These are phyloP conservation scores for Diogma glabrata DNA, from an alignment of 2,888 invertebrate species.

Conservation along the genomic window DNA sequence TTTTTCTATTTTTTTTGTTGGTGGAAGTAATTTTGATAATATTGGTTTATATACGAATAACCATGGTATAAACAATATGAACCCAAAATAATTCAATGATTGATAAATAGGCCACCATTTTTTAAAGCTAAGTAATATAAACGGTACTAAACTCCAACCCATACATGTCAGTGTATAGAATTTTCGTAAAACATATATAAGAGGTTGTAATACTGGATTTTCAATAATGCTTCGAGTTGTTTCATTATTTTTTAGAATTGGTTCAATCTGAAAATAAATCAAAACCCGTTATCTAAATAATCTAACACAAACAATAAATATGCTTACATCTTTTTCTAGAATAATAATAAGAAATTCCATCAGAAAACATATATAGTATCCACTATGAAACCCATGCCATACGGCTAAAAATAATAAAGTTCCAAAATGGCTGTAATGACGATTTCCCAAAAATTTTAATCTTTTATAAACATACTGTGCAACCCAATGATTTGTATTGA, in stretches of 20 bases:
- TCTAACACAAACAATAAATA: too few relatives aligned
- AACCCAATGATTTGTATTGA: conserved; percentile 92
- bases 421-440: conserved; percentile 64
- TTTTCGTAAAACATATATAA: conserved; percentile 49
- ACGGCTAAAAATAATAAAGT: conserved; percentile 81
- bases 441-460: conserved; percentile 78
- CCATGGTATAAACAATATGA: conserved; percentile 55
- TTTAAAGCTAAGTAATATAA: conserved; percentile 54
- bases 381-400: conserved; percentile 93
- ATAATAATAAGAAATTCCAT: conserved; percentile 82
- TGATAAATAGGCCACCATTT: conserved; percentile 55
- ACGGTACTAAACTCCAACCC: conserved; percentile 71
- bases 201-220: conserved; percentile 31
- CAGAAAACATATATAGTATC: conserved; percentile 87
- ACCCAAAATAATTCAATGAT: conserved; percentile 57
- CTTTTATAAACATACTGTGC: conserved; percentile 90
- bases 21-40: too few relatives aligned
- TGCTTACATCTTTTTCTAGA: conserved; percentile 69
- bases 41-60: not conserved
- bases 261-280: conserved; percentile 38
- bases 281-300: not conserved
- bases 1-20: conserved; percentile 7
- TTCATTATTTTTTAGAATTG: conserved; percentile 42
- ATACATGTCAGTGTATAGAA: conserved; percentile 67
- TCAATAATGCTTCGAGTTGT: conserved; percentile 39